Percentiles rank a stretch among this genome's conserved stretches.
phyloP scores from a whole-genome alignment of 2,797 vertebrate genomes.

The Myotis daubentonii region DNA sequence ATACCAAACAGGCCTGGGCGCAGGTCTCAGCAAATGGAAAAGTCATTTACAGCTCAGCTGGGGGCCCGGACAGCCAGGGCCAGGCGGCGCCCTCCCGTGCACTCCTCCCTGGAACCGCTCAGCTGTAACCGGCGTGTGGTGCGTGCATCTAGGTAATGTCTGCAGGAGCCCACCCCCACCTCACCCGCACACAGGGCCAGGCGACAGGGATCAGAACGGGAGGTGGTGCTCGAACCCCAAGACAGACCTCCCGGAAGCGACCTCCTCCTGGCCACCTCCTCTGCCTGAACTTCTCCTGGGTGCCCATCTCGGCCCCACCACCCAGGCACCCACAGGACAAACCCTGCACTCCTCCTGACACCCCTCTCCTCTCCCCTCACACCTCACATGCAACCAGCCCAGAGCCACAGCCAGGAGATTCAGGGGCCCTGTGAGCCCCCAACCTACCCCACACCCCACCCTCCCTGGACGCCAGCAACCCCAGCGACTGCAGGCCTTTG shows the following conservation, averaged over 20 bases:
- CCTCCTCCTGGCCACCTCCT: not conserved
- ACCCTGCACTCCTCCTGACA: rapidly evolving
- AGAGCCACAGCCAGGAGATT: not conserved
- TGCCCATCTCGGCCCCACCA: not conserved
- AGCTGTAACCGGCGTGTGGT: slow-evolving; percentile 68
- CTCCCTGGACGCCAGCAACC: not conserved
- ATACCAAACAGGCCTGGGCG: slow-evolving; percentile 86
- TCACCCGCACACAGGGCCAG: not conserved
- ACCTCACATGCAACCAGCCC: not conserved
- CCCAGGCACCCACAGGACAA: not conserved
- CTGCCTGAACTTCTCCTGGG: not conserved
- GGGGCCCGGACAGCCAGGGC: slow-evolving; percentile 66
- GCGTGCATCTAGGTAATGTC: rapidly evolving
- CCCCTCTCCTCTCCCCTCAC: rapidly evolving
- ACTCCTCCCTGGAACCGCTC: slow-evolving; percentile 65
- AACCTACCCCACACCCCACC: not conserved
- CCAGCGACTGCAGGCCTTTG: not conserved
- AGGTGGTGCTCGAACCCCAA: not conserved
- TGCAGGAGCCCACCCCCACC: not conserved
- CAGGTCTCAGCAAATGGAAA: slow-evolving; percentile 86
- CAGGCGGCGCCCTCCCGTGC: not conserved
- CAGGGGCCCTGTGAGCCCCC: rapidly evolving
- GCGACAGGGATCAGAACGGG: rapidly evolving
- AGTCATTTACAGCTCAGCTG: slow-evolving; percentile 89
- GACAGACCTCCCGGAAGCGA: rapidly evolving